phyloP scores from a whole-genome alignment of 30 jellyfish, hydroid and myxozoan genomes.

The Hydractinia echinata region DNA sequence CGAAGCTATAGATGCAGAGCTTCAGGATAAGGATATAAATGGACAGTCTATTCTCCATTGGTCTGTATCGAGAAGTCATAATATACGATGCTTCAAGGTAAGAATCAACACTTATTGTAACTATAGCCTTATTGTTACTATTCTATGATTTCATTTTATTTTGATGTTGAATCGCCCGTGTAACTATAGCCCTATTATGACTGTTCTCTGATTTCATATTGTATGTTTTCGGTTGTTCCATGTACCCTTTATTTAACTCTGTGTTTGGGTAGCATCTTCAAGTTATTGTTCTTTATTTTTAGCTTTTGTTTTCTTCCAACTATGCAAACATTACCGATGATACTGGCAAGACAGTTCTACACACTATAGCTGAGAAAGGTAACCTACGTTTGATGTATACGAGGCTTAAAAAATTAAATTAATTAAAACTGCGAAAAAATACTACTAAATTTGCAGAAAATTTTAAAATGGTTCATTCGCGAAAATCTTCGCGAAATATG shows the following conservation, averaged over 20 bases:
- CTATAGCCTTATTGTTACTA: not conserved
- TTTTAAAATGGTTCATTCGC: too few species aligned
- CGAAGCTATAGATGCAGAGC: constrained; percentile 60
- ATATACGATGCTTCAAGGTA: constrained; percentile 59
- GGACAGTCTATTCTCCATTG: constrained; percentile 69
- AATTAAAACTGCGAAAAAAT: too few species aligned
- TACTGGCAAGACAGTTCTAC: constrained; percentile 56
- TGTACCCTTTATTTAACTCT: too few species aligned
- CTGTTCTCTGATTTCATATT: too few species aligned
- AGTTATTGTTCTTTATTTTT: not conserved
- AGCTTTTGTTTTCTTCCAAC: constrained; percentile 48
- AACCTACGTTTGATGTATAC: too few species aligned
- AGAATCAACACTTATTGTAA: not conserved
- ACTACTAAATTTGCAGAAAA: too few species aligned
- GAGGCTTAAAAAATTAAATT: too few species aligned
- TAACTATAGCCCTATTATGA: not conserved
- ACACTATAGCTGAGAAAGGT: constrained; percentile 85
- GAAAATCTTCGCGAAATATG: too few species aligned
- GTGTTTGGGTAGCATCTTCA: not conserved
- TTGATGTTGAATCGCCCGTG: not conserved
- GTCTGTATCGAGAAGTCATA: constrained; percentile 51
- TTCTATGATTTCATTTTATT: not conserved
- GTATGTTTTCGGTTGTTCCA: not conserved
- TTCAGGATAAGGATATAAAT: constrained; percentile 35
- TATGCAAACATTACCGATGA: constrained; percentile 59